Percentiles rank a stretch among this genome's conserved stretches.
phyloP scores from a whole-genome alignment of 2,113 vertebrate species.

The Gallinago media region DNA sequence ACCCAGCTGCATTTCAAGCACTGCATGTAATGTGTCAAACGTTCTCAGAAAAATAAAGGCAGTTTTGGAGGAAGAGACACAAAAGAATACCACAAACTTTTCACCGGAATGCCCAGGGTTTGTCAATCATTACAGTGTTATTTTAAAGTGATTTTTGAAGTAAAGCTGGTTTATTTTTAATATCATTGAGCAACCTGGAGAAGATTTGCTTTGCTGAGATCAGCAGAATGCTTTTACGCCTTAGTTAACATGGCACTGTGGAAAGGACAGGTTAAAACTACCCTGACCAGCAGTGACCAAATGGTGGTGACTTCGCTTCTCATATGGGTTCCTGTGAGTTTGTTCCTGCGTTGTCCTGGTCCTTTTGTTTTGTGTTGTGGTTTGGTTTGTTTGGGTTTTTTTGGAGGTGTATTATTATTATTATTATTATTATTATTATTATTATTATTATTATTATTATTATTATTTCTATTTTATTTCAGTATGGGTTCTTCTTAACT shows the following conservation, averaged over 20 bases:
- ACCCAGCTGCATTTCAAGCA: background rate
- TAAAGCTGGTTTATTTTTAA: background rate
- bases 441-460: no score
- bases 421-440: no score
- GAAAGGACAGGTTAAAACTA: background rate
- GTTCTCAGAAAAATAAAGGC: background rate
- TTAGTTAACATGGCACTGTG: background rate
- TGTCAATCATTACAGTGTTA: background rate
- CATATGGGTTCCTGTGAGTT: background rate
- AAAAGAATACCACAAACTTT: background rate
- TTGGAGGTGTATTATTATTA: no score
- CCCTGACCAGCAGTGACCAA: background rate
- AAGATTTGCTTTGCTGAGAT: background rate
- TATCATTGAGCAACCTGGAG: background rate
- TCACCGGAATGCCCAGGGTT: background rate
- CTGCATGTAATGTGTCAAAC: background rate
- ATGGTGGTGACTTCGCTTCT: background rate
- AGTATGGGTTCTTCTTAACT: background rate
- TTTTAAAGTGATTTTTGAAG: background rate
- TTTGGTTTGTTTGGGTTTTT: background rate
- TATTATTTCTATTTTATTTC: background rate
- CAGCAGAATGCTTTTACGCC: background rate
- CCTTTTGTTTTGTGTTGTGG: background rate
- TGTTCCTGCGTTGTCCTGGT: background rate
- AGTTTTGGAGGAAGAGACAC: background rate